These are phyloP conservation scores for Pogonognathellus flavescens DNA, from an alignment of 1,140 invertebrate genomes.

Conservation along the genomic window DNA sequence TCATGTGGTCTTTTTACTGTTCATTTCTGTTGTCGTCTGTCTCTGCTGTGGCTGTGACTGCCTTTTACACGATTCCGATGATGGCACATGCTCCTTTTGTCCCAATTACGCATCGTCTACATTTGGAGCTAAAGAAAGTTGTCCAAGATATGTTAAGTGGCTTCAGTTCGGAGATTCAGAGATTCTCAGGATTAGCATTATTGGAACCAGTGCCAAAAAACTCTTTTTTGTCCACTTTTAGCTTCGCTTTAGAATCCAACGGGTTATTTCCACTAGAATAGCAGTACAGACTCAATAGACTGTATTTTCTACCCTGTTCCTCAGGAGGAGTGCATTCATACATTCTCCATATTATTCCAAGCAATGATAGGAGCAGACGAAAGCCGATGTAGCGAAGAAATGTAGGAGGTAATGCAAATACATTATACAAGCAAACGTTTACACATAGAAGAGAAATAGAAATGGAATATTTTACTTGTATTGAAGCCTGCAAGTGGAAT, in stretches of 20 bases:
- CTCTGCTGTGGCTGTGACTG: background rate
- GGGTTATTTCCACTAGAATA: no score
- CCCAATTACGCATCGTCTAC: slow-evolving; percentile 43
- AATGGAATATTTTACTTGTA: no score
- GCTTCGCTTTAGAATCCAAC: background rate
- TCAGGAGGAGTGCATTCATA: background rate
- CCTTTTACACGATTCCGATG: background rate
- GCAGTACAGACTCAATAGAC: no score
- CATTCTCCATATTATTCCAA: background rate
- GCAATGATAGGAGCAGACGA: background rate
- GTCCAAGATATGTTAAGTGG: slow-evolving; percentile 46
- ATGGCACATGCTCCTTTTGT: slow-evolving; percentile 36
- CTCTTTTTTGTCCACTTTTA: slow-evolving; percentile 30
- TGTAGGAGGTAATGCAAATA: no score
- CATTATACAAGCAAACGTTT: no score
- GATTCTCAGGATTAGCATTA: slow-evolving; percentile 23
- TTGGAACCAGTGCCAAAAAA: slow-evolving; percentile 43
- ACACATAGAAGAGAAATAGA: no score
- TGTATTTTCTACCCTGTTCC: no score
- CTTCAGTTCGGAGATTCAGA: slow-evolving; percentile 22
- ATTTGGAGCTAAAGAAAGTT: slow-evolving; percentile 30
- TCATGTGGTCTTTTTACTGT: slow-evolving; percentile 22
- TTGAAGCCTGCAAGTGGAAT: no score
- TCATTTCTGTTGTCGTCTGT: background rate
- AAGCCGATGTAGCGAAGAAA: no score